Evolutionary conservation across 2,797 vertebrate genomes (phyloP), one percentile per base, ranked within the genome.

Genomic region (Gallinago stenura): DNA sequence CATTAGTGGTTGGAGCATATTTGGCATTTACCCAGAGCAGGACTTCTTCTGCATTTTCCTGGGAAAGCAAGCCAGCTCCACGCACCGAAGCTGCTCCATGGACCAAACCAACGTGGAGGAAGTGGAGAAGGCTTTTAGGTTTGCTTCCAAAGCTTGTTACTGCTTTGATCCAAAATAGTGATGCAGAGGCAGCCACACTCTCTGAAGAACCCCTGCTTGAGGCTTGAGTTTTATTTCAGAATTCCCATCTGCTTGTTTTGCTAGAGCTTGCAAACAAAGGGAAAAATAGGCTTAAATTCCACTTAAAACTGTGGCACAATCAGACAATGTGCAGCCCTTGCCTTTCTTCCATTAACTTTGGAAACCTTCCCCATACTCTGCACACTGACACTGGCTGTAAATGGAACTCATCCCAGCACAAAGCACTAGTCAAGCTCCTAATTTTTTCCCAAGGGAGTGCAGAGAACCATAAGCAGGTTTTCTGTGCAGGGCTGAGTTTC

Each of bases 381-480:
- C 33, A 61, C 20, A 18, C 21, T 61, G 50, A 45, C n/a, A 60
- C 16, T 60, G n/a, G 15, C 9, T 79, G 37, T n/a, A 77, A 92
- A 64, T 77, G 51, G 56, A 89, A 90, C 80, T 87, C 35, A 84
- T 62, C 11, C 15, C 51, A 68, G 28, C 68, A 48, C 39, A 92
- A 60, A 72, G 21, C 2, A 0, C 22, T 84, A 89, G 70, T 70
- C 81, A 93, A 77, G 46, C 33, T 94, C 53, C 71, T 89, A 87
- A 85, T 89, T 76, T 92, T 95, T 94, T 77, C 94, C 73, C 37
- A 86, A 81, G 87, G 73, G 7, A 5, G 31, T 22, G 35, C 37
- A 83, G 31, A 70, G 64, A 89, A 72, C 75, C 31, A 18, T 58
- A 79, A 76, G n/a, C 25, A 82, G 39, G 30, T 79, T 88, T 91